phyloP scores from a whole-genome alignment of 2,797 vertebrate genomes.

The Malacoctenus gilli region DNA sequence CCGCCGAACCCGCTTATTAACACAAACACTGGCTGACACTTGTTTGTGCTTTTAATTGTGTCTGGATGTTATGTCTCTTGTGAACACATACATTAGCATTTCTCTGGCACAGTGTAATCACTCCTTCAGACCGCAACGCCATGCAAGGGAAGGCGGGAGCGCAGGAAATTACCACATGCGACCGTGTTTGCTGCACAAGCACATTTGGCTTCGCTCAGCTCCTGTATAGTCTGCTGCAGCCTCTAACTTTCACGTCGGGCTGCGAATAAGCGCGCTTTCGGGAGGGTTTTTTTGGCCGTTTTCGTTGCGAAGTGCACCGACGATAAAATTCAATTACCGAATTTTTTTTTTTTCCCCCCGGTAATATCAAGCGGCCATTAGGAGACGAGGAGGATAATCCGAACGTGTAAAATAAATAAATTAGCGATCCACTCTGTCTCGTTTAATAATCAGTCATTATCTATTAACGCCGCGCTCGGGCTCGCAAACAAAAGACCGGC shows the following conservation, averaged over 20 bases:
- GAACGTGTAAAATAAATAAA: neutral
- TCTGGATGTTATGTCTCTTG: slow-evolving; percentile 81
- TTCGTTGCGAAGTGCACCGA: slow-evolving; percentile 2
- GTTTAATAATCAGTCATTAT: slow-evolving; percentile 11
- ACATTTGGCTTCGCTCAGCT: slow-evolving; percentile 62
- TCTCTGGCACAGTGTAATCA: slow-evolving; percentile 78
- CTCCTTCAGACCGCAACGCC: slow-evolving; percentile 73
- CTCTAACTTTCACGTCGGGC: slow-evolving; percentile 40
- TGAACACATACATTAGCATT: slow-evolving; percentile 80
- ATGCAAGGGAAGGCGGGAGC: slow-evolving; percentile 71
- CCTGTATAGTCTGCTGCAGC: slow-evolving; percentile 56
- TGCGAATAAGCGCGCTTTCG: slow-evolving; percentile 38
- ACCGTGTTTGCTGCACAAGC: slow-evolving; percentile 73
- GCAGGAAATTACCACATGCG: slow-evolving; percentile 79
- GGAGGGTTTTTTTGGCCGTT: slow-evolving; percentile 26
- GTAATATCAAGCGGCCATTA: slow-evolving; percentile 8
- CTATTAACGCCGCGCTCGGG: neutral
- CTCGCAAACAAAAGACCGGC: neutral
- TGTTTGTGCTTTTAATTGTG: slow-evolving; percentile 82
- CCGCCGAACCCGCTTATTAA: slow-evolving; percentile 76
- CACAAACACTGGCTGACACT: slow-evolving; percentile 80
- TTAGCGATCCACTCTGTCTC: neutral
- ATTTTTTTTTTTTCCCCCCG: no score
- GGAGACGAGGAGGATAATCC: slow-evolving; percentile 6
- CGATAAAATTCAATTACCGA: slow-evolving; percentile 20